Evolutionary conservation across 2,888 invertebrate species (phyloP).

Genomic region (Athetis lepigone): DNA sequence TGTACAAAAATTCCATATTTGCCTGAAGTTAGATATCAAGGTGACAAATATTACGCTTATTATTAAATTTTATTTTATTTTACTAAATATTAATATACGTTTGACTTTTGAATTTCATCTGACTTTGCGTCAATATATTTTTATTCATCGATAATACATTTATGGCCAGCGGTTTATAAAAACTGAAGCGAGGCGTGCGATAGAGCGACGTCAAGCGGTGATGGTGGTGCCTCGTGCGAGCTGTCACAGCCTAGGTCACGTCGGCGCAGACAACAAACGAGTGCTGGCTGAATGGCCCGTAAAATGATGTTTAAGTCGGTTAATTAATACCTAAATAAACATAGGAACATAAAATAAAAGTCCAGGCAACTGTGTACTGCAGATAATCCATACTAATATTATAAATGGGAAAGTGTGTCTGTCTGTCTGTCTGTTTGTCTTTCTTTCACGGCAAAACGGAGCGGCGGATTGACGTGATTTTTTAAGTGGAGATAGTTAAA

Average conservation of each 20-base stretch:
- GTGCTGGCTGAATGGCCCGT: slow-evolving; percentile 35
- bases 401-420: too few relatives aligned
- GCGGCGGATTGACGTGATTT: too few relatives aligned
- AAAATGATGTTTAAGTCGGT: background rate
- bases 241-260: slow-evolving; percentile 9
- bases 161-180: slow-evolving; percentile 50
- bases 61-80: slow-evolving; percentile 75
- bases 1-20: slow-evolving; percentile 67
- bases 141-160: slow-evolving; percentile 37
- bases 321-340: background rate
- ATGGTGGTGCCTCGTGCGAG: background rate
- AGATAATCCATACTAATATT: too few relatives aligned
- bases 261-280: background rate
- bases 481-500: too few relatives aligned
- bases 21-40: slow-evolving; percentile 58
- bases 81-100: slow-evolving; percentile 72
- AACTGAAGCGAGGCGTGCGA: slow-evolving; percentile 6
- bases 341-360: too few relatives aligned
- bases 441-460: too few relatives aligned
- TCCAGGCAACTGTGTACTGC: background rate
- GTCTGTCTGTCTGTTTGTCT: too few relatives aligned
- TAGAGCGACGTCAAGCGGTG: background rate
- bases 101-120: slow-evolving; percentile 84
- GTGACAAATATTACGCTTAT: slow-evolving; percentile 73
- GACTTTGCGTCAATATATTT: slow-evolving; percentile 59